Percentiles rank a stretch among this genome's conserved stretches.
phyloP scores from a whole-genome alignment of 2,888 invertebrate genomes.

The Ochropacha duplaris region DNA sequence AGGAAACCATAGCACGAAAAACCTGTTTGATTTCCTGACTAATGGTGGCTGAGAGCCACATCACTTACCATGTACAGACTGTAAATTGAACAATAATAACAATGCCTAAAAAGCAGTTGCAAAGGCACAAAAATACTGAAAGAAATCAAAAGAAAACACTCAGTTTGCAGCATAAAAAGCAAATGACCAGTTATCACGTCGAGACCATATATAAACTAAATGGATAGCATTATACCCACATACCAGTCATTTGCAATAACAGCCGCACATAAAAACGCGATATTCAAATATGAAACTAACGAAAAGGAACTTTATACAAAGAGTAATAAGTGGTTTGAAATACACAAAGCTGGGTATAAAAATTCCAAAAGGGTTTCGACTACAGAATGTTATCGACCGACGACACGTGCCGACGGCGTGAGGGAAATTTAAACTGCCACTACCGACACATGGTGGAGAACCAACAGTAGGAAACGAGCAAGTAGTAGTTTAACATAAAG shows the following conservation, averaged over 20 bases:
- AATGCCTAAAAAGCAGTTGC: too few species aligned
- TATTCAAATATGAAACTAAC: constrained; percentile 16
- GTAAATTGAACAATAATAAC: too few species aligned
- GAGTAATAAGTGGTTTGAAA: not conserved
- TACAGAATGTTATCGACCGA: constrained; percentile 46
- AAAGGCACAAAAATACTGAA: not conserved
- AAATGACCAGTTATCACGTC: not conserved
- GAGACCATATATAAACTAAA: not conserved
- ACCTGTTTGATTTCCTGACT: too few species aligned
- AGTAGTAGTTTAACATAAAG: not conserved
- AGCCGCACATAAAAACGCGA: constrained; percentile 12
- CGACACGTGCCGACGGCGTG: constrained; percentile 55
- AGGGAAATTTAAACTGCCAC: constrained; percentile 52
- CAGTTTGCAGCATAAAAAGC: not conserved
- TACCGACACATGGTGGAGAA: constrained; percentile 12
- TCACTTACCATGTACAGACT: too few species aligned
- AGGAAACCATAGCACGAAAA: too few species aligned
- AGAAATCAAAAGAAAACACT: not conserved
- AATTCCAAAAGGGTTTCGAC: constrained; percentile 42
- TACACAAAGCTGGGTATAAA: constrained; percentile 32
- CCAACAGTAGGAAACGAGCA: not conserved
- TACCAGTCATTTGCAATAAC: constrained; percentile 16
- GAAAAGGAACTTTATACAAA: not conserved
- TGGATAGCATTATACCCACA: constrained; percentile 1
- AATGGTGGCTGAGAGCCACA: too few species aligned